Conservation (phyloP, 2,113 vertebrate species). For the Grammomys dolichurus region DNA sequence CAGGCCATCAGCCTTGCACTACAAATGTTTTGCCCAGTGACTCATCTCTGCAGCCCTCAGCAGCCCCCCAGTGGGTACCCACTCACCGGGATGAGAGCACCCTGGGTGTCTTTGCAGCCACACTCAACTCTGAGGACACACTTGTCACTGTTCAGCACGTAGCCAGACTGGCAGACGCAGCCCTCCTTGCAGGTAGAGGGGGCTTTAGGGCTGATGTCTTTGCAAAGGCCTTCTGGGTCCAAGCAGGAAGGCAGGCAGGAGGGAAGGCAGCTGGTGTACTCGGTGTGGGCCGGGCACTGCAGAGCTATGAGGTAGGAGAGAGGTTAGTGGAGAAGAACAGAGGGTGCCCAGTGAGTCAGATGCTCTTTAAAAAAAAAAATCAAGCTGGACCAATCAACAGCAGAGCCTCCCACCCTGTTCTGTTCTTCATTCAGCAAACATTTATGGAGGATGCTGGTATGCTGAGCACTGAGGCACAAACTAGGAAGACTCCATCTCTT, state of each 20-base stretch:
- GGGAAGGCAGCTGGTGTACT: not conserved
- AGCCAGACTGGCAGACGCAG: not conserved
- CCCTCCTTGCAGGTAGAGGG: not conserved
- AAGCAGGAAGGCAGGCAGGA: not conserved
- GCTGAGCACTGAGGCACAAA: not conserved
- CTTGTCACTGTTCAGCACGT: conserved; percentile 86
- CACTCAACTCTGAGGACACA: conserved; percentile 88
- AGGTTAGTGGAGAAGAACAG: not conserved
- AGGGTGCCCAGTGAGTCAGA: not conserved
- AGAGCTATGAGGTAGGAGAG: not conserved
- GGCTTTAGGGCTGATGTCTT: not conserved
- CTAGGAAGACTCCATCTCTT: not conserved
- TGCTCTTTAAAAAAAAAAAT: not conserved
- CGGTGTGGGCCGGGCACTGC: not conserved
- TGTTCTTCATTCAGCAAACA: not conserved
- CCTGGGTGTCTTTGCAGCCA: conserved; percentile 84
- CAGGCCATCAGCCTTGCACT: no score
- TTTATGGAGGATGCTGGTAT: not conserved
- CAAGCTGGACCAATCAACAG: not conserved
- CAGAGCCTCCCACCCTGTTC: not conserved
- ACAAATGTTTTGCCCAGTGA: not conserved
- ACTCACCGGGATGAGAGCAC: conserved; percentile 88
- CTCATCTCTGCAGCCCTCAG: not conserved
- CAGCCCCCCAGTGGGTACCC: no score
- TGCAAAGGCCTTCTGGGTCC: not conserved